Evolutionary conservation across 2,797 vertebrate species (phyloP).

Genomic region (Sciurus carolinensis): DNA sequence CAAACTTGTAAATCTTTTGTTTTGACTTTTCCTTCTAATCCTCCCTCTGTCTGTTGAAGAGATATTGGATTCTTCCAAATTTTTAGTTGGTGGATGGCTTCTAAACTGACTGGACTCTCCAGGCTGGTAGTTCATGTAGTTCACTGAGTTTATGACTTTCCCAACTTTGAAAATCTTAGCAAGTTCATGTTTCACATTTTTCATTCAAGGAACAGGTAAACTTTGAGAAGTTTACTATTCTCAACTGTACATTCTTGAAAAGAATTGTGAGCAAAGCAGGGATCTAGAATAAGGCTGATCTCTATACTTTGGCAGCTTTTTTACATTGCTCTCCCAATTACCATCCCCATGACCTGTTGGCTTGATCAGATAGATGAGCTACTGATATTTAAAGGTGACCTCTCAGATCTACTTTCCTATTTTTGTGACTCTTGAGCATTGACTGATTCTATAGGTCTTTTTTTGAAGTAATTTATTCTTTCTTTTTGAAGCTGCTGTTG

Average conservation of each 20-base stretch:
- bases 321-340: slow-evolving; percentile 95
- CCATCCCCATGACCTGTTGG: slow-evolving; percentile 94
- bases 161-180: slow-evolving; percentile 95
- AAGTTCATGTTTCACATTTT: slow-evolving; percentile 95
- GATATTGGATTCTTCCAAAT: slow-evolving; percentile 93
- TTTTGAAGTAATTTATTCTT: background rate
- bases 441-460: background rate
- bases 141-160: slow-evolving; percentile 92
- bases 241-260: slow-evolving; percentile 93
- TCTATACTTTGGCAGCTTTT: slow-evolving; percentile 94
- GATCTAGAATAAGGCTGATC: slow-evolving; percentile 94
- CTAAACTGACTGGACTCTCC: slow-evolving; percentile 89
- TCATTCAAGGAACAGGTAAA: slow-evolving; percentile 91
- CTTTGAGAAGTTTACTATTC: slow-evolving; percentile 94
- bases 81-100: slow-evolving; percentile 89
- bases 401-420: background rate
- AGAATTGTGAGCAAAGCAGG: slow-evolving; percentile 94
- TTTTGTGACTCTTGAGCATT: background rate
- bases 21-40: background rate
- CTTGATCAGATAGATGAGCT: slow-evolving; percentile 90
- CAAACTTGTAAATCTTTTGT: slow-evolving; percentile 5
- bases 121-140: slow-evolving; percentile 90
- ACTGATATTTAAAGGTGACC: slow-evolving; percentile 39
- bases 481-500: background rate
- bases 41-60: slow-evolving; percentile 83